Evolutionary conservation across 2,888 invertebrate genomes (phyloP).

Genomic region (Lepetodrilus schrolli): DNA sequence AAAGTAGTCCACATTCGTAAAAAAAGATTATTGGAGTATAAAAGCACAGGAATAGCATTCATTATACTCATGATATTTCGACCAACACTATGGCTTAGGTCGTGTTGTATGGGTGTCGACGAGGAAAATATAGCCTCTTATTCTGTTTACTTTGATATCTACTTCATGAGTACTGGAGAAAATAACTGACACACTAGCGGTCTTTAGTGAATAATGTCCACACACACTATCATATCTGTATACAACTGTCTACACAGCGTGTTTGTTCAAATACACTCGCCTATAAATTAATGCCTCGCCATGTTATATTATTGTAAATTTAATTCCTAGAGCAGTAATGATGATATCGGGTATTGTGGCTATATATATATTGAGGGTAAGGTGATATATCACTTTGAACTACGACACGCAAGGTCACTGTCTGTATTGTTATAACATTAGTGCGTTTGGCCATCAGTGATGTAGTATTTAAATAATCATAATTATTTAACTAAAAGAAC

Average conservation of each 20-base stretch:
- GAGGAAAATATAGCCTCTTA: neutral
- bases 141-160: slow-evolving; percentile 10
- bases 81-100: too few species aligned
- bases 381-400: too few species aligned
- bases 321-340: too few species aligned
- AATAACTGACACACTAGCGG: slow-evolving; percentile 4
- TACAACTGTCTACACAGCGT: neutral
- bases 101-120: neutral
- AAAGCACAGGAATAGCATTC: neutral
- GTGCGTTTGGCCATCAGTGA: too few species aligned
- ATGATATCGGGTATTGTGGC: neutral
- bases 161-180: neutral
- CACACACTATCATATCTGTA: neutral
- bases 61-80: too few species aligned
- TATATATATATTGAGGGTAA: too few species aligned
- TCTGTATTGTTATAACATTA: too few species aligned
- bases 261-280: slow-evolving; percentile 11
- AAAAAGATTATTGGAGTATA: neutral
- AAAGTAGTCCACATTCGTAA: neutral
- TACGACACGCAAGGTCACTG: too few species aligned
- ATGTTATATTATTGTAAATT: too few species aligned
- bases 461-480: too few species aligned
- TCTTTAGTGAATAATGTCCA: neutral
- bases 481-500: too few species aligned
- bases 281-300: too few species aligned